Percentiles rank a stretch among this genome's conserved stretches.
phyloP scores from a whole-genome alignment of 1,140 invertebrate species.

The Halictus rubicundus region DNA sequence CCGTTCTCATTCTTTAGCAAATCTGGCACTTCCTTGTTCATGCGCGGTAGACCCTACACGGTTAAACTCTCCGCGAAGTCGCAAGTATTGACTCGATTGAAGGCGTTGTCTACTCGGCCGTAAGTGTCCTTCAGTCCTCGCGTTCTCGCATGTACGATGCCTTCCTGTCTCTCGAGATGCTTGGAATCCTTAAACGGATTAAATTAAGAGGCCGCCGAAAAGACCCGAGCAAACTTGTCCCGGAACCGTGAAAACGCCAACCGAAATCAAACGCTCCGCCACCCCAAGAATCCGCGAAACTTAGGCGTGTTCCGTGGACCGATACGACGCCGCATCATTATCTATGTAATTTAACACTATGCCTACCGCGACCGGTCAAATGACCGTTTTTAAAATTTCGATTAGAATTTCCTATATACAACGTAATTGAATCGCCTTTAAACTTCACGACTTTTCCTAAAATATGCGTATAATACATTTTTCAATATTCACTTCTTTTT shows the following conservation, averaged over 20 bases:
- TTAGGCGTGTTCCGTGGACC: too few relatives aligned
- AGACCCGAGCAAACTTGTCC: neutral
- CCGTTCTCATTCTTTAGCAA: neutral
- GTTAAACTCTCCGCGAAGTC: neutral
- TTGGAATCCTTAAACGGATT: neutral
- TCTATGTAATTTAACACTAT: too few relatives aligned
- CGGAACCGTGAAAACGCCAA: neutral
- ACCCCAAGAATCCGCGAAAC: too few relatives aligned
- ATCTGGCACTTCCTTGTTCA: constrained; percentile 1
- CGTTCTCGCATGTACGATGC: neutral
- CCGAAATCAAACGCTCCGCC: too few relatives aligned
- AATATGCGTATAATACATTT: too few relatives aligned
- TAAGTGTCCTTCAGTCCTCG: neutral
- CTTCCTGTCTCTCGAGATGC: neutral
- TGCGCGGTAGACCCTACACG: neutral
- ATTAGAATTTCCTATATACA: too few relatives aligned
- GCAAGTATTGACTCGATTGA: constrained; percentile 1
- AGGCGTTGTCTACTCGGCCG: neutral
- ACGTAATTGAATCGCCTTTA: too few relatives aligned
- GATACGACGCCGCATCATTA: too few relatives aligned
- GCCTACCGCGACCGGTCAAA: too few relatives aligned
- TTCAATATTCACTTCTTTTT: too few relatives aligned
- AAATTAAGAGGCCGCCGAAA: neutral
- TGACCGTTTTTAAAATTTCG: too few relatives aligned
- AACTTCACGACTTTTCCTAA: too few relatives aligned